Conservation (phyloP, 1,140 invertebrate genomes). For the Microplitis mediator region DNA sequence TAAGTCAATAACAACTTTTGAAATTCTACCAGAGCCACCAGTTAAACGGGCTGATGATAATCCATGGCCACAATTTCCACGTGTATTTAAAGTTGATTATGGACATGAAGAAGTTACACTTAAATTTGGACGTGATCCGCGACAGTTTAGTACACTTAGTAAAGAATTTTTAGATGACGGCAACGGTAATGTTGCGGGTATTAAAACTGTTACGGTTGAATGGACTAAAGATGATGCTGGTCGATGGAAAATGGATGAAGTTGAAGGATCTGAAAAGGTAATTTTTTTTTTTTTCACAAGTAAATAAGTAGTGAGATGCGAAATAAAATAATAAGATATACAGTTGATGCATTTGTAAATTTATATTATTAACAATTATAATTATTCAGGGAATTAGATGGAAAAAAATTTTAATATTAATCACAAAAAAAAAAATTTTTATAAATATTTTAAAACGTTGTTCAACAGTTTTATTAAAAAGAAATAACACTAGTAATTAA, state of each 20-base stretch:
- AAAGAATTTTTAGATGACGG: constrained; percentile 95
- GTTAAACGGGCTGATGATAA: constrained; percentile 80
- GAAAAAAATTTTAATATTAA: too few relatives aligned
- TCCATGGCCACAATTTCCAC: constrained; percentile 98
- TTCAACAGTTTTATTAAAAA: too few relatives aligned
- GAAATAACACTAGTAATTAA: too few relatives aligned
- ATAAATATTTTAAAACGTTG: too few relatives aligned
- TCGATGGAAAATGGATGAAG: constrained; percentile 92
- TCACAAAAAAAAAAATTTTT: too few relatives aligned
- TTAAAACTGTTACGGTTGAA: constrained; percentile 87
- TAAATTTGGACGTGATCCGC: constrained; percentile 91
- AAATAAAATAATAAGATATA: too few relatives aligned
- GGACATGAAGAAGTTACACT: constrained; percentile 94
- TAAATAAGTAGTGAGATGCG: too few relatives aligned
- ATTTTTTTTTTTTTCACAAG: too few relatives aligned
- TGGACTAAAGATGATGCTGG: constrained; percentile 94
- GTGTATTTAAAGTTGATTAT: constrained; percentile 97
- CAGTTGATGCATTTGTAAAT: too few relatives aligned
- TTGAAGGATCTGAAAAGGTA: constrained; percentile 76
- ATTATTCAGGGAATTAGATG: too few relatives aligned
- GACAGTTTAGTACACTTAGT: constrained; percentile 91
- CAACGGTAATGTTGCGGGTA: constrained; percentile 86
- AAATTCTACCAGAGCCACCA: constrained; percentile 94
- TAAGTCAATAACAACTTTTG: constrained; percentile 95
- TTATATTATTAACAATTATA: too few relatives aligned